phyloP scores from a whole-genome alignment of 1,140 invertebrate species.

The Drosophila quadrilineata region DNA sequence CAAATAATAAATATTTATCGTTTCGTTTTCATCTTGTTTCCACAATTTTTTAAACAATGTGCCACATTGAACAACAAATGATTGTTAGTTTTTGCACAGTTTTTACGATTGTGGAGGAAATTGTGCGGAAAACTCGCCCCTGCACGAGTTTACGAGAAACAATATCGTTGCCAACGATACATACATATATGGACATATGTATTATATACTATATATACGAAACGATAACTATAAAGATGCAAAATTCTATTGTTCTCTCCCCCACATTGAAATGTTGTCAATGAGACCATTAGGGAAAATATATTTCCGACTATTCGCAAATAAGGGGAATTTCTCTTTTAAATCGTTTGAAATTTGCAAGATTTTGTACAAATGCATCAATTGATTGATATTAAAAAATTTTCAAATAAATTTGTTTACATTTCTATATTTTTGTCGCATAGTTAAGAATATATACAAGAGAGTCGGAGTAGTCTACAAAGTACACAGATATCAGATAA shows the following conservation, averaged over 20 bases:
- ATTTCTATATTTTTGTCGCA: slow-evolving; percentile 51
- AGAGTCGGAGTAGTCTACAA: slow-evolving; percentile 20
- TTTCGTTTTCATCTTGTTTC: slow-evolving; percentile 9
- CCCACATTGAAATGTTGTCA: background rate
- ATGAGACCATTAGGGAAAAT: background rate
- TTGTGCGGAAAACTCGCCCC: background rate
- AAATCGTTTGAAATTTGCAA: background rate
- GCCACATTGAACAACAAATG: slow-evolving; percentile 26
- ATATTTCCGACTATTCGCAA: too few species aligned
- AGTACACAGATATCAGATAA: slow-evolving; percentile 21
- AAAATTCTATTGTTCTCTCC: background rate
- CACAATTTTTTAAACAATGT: slow-evolving; percentile 31
- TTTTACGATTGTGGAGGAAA: slow-evolving; percentile 32
- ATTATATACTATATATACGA: background rate
- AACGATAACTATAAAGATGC: background rate
- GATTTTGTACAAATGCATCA: background rate
- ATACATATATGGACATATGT: too few species aligned
- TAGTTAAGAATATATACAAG: slow-evolving; percentile 56
- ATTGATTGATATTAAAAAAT: background rate
- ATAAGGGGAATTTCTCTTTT: too few species aligned
- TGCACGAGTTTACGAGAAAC: slow-evolving; percentile 39
- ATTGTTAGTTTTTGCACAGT: slow-evolving; percentile 22
- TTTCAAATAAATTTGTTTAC: slow-evolving; percentile 49
- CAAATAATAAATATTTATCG: slow-evolving; percentile 61
- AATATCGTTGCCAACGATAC: slow-evolving; percentile 25